These are phyloP conservation scores for Xylocopa sonorina DNA, from an alignment of 1,140 invertebrate species.

Conservation along the genomic window DNA sequence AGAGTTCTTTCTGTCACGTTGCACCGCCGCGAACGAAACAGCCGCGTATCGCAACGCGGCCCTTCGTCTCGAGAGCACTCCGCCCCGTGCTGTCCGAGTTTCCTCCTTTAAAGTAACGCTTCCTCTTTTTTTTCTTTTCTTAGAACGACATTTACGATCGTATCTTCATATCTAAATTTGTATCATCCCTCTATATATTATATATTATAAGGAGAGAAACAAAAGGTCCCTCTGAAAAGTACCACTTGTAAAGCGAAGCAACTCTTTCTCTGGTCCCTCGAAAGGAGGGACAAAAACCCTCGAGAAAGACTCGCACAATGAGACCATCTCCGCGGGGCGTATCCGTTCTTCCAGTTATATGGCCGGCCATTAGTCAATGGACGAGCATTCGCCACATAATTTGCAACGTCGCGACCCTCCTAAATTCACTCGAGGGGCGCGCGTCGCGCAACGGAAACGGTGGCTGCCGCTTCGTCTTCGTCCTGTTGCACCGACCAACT, in stretches of 20 bases:
- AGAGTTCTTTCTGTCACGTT: conserved; percentile 30
- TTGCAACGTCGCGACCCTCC: background rate
- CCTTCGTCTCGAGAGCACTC: background rate
- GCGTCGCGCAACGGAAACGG: background rate
- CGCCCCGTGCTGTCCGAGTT: background rate
- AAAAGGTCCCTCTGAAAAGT: too few relatives aligned
- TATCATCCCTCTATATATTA: too few relatives aligned
- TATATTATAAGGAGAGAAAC: too few relatives aligned
- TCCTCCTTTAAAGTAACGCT: background rate
- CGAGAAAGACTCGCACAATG: too few relatives aligned
- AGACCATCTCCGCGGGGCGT: too few relatives aligned
- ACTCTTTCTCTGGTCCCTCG: too few relatives aligned
- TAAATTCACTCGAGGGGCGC: background rate
- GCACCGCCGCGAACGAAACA: background rate
- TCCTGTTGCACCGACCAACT: conserved; percentile 3
- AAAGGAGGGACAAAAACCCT: too few relatives aligned
- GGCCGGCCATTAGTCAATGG: background rate
- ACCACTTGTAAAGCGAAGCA: too few relatives aligned
- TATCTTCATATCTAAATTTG: too few relatives aligned
- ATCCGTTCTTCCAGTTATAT: too few relatives aligned
- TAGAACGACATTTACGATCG: too few relatives aligned
- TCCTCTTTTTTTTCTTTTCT: too few relatives aligned
- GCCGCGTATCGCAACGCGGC: background rate
- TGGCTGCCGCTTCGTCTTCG: background rate
- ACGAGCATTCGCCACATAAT: background rate